Conservation (phyloP, 2,797 vertebrate genomes). For the Chelonia mydas region DNA sequence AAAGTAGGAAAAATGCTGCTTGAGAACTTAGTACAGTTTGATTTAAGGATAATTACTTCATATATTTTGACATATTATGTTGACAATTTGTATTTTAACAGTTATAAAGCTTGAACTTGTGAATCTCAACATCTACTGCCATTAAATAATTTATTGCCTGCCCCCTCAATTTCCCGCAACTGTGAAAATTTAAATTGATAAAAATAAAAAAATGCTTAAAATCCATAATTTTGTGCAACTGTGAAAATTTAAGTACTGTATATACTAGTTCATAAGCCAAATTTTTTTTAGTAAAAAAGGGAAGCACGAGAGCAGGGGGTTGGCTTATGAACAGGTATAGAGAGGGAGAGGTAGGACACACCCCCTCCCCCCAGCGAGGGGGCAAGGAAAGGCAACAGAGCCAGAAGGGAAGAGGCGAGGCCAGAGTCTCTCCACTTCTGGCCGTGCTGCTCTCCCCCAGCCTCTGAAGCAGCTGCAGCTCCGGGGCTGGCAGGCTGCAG, state of each 20-base stretch:
- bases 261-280: no score
- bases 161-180: background rate
- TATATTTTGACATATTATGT: background rate
- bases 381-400: no score
- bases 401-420: no score
- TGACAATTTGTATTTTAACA: background rate
- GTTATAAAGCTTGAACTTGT: background rate
- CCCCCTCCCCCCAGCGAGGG: no score
- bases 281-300: no score
- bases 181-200: background rate
- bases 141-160: background rate
- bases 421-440: no score
- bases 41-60: background rate
- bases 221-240: background rate
- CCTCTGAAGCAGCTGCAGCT: no score
- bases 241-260: background rate
- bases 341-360: no score
- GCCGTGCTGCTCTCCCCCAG: no score
- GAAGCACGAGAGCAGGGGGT: no score
- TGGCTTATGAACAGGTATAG: no score
- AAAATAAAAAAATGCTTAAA: background rate
- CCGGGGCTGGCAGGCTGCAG: no score
- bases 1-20: background rate
- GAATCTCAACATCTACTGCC: background rate
- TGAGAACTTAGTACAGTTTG: background rate